phyloP scores from a whole-genome alignment of 2,797 vertebrate genomes.

The Parauchenoglanis punctatus region DNA sequence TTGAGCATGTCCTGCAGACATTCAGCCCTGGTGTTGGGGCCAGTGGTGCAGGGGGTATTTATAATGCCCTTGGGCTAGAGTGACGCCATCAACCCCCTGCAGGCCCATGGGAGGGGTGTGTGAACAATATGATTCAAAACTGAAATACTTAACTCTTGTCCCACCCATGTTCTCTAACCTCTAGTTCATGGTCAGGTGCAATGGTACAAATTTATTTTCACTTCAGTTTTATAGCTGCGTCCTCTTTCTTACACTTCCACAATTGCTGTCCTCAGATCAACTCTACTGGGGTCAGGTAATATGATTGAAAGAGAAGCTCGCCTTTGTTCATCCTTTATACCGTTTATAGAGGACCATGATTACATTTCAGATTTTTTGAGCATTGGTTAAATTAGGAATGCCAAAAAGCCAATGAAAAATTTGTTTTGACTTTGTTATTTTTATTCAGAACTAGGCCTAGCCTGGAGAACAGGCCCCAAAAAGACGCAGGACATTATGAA shows the following conservation, averaged over 20 bases:
- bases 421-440: neutral
- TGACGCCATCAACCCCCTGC: conserved; percentile 61
- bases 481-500: neutral
- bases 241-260: conserved; percentile 27
- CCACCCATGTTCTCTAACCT: conserved; percentile 47
- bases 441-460: neutral
- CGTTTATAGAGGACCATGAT: neutral
- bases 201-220: conserved; percentile 20
- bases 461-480: neutral
- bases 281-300: neutral
- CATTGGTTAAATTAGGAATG: neutral
- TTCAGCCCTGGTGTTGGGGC: conserved; percentile 77
- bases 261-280: conserved; percentile 23
- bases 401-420: neutral
- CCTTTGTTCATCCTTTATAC: neutral
- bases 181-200: conserved; percentile 23
- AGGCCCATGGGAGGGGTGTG: conserved; percentile 70
- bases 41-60: conserved; percentile 76
- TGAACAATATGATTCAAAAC: conserved; percentile 73
- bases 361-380: neutral
- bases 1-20: conserved; percentile 79
- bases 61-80: conserved; percentile 70
- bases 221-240: conserved; percentile 25
- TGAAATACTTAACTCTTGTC: conserved; percentile 73
- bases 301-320: neutral